Percentiles rank a stretch among this genome's conserved stretches.
These are phyloP conservation scores for Microctenopoma lineatum DNA, from an alignment of 2,797 vertebrate species.

Conservation along the genomic window DNA sequence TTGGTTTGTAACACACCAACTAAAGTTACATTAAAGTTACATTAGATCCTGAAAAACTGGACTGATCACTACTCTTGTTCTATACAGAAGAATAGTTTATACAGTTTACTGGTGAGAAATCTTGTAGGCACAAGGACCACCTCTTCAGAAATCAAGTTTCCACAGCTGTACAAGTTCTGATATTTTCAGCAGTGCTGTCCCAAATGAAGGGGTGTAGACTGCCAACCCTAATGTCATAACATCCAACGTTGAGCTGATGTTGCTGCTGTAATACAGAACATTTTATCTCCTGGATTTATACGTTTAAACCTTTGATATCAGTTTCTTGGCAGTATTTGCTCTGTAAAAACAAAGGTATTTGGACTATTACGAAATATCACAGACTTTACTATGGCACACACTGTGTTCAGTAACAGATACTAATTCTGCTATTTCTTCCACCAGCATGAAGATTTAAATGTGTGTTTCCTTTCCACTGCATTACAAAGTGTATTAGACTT, in stretches of 20 bases:
- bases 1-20: background rate
- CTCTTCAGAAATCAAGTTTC: conserved; percentile 54
- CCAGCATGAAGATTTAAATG: conserved; percentile 50
- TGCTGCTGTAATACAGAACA: conserved; percentile 44
- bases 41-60: background rate
- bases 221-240: conserved; percentile 70
- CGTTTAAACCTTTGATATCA: conserved; percentile 46
- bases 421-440: conserved; percentile 37
- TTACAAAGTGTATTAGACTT: conserved; percentile 48
- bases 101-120: conserved; percentile 13
- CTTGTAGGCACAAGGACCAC: conserved; percentile 5
- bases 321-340: conserved; percentile 23
- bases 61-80: background rate
- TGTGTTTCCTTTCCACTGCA: conserved; percentile 37
- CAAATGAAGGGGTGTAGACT: conserved; percentile 72
- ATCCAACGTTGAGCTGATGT: conserved; percentile 35
- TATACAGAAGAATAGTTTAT: too few species aligned
- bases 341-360: conserved; percentile 39
- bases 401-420: conserved; percentile 31
- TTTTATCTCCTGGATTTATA: conserved; percentile 49
- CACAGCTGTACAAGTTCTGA: conserved; percentile 60
- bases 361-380: conserved; percentile 24
- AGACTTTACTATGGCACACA: background rate
- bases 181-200: conserved; percentile 67
- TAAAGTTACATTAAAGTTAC: background rate